A percentile compares a stretch with the other conserved stretches of the same genome.
Conservation (phyloP, 2,888 invertebrate genomes). For the Fragum whitleyi region DNA sequence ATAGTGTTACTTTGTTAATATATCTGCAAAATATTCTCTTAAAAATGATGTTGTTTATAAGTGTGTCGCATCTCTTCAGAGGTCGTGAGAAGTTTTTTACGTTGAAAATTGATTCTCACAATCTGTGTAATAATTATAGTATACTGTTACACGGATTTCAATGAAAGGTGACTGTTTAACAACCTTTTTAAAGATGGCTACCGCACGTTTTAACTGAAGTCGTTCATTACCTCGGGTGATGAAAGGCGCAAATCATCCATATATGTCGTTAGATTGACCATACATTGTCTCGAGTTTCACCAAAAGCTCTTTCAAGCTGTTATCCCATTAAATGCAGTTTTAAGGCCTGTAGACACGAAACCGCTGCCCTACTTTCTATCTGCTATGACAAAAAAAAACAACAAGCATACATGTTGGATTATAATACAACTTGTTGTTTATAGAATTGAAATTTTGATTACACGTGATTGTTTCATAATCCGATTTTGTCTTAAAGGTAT, state of each 20-base stretch:
- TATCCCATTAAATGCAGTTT: conserved; percentile 24
- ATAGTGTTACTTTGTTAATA: too few species aligned
- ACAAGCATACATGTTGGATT: too few species aligned
- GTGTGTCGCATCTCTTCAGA: background rate
- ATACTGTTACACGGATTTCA: conserved; percentile 38
- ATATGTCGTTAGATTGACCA: conserved; percentile 30
- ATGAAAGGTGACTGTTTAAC: conserved; percentile 56
- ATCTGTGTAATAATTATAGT: conserved; percentile 44
- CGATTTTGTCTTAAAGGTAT: too few species aligned
- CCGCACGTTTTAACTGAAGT: conserved; percentile 29
- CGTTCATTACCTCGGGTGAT: conserved; percentile 29
- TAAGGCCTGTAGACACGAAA: conserved; percentile 4
- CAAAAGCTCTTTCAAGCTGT: conserved; percentile 14
- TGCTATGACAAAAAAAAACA: too few species aligned
- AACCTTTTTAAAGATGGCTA: conserved; percentile 33
- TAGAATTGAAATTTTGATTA: too few species aligned
- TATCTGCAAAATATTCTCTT: too few species aligned
- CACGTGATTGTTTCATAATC: too few species aligned
- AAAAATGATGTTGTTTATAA: too few species aligned
- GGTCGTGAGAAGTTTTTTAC: conserved; percentile 20
- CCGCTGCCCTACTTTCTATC: background rate
- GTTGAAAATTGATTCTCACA: conserved; percentile 27
- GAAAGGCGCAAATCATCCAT: conserved; percentile 39
- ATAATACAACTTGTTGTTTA: too few species aligned
- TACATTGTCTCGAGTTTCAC: conserved; percentile 19